phyloP scores from a whole-genome alignment of 2,113 vertebrate species.

The Paedocypris sp. region DNA sequence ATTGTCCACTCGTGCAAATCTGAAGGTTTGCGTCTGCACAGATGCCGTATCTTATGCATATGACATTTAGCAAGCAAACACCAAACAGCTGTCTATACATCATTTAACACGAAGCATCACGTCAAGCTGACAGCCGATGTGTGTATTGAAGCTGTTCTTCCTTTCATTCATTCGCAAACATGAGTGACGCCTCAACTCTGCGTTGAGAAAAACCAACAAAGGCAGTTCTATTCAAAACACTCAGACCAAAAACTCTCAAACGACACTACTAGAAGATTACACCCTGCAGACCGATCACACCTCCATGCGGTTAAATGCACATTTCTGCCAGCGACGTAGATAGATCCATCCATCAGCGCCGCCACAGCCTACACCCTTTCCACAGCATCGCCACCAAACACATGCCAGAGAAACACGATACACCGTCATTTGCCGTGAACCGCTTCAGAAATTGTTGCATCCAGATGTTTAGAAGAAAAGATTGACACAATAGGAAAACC shows the following conservation, averaged over 20 bases:
- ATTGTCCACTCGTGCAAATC: not conserved
- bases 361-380: not conserved
- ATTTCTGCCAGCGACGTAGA: constrained; percentile 3
- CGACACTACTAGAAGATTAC: not conserved
- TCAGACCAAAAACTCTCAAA: constrained; percentile 20
- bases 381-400: not conserved
- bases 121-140: too few species aligned
- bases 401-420: constrained; percentile 5
- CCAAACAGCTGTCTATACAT: too few species aligned
- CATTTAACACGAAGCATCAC: too few species aligned
- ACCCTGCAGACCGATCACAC: constrained; percentile 5
- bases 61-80: too few species aligned
- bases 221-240: constrained; percentile 20
- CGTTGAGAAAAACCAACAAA: too few species aligned
- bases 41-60: too few species aligned
- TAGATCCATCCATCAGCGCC: constrained; percentile 29
- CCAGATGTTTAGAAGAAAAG: not conserved
- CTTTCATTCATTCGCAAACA: too few species aligned
- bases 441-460: not conserved
- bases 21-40: not conserved
- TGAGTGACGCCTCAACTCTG: too few species aligned
- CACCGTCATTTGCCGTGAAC: constrained; percentile 5
- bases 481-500: not conserved
- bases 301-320: not conserved
- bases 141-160: too few species aligned